Evolutionary conservation across 2,888 invertebrate species (phyloP), one percentile per base, ranked within the genome.

Genomic region (Brenthis hecate): DNA sequence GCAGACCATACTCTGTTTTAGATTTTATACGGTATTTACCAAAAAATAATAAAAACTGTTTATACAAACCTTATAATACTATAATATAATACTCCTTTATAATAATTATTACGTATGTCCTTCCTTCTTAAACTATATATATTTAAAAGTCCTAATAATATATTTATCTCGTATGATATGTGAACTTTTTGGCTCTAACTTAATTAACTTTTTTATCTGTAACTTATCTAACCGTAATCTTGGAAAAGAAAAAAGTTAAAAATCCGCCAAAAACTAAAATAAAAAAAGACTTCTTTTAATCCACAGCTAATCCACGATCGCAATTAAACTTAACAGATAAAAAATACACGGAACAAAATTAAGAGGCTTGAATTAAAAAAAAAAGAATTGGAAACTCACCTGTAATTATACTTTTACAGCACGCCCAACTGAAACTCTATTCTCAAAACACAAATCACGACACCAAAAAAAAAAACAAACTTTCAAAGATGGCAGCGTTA

Each of bases 381-480:
- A 48, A 60, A 48, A 43, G 11, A 43, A 58, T 4, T 47, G 4
- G 14, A 32, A 8, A 62, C 62, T 32, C 19, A 51, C 62, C 62
- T 62, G 62, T 53, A 62, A 53, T 19, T 62, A 53, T 36, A 43
- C 8, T 5, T 57, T 47, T 36, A 13, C 5, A 36, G 53, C 51
- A 32, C 36, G 53, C 53, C 62, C 36, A 19, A 62, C 13, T 32
- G 2, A 51, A 53, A 43, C 2, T 43, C 11, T 61, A 16, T 36
- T 32, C 50, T 16, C 28, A 61, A 51, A 51, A 77, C 82, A 84
- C 81, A 77, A 73, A 72, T 75, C 82, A 83, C 81, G 77, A 68
- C 79, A 82, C 80, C 71, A 63, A 68, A 75, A 72, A 61, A 61
- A 56, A 70, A 70, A 68, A 43, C 51, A 69, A 72, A 68, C 61